These are phyloP conservation scores for Calephelis virginiensis DNA, from an alignment of 1,140 invertebrate genomes.

Conservation along the genomic window DNA sequence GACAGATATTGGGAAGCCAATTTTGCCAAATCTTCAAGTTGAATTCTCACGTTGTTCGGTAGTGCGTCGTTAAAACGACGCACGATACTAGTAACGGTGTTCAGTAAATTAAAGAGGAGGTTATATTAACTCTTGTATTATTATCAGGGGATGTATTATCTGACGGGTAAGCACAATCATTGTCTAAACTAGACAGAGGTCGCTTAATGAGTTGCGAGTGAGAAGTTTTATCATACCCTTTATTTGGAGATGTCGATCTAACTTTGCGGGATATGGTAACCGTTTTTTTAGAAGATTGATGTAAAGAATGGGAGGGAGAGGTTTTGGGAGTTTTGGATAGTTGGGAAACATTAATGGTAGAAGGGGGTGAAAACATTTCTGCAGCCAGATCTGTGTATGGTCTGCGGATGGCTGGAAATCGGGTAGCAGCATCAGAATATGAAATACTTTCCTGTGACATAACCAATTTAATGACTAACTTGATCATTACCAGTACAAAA, in stretches of 20 bases:
- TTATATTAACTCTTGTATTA: background rate
- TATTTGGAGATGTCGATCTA: too few species aligned
- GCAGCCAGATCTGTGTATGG: slow-evolving; percentile 1
- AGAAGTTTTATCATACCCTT: too few species aligned
- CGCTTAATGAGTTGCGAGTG: too few species aligned
- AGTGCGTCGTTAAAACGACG: too few species aligned
- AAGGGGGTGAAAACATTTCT: background rate
- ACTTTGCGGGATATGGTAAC: too few species aligned
- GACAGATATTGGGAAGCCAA: background rate
- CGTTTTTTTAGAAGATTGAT: too few species aligned
- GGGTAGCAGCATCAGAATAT: background rate
- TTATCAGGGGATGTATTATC: background rate
- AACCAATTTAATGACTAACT: background rate
- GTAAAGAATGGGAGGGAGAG: too few species aligned
- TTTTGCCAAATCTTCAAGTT: background rate
- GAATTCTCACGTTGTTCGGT: too few species aligned
- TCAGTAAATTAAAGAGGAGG: too few species aligned
- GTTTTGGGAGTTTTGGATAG: too few species aligned
- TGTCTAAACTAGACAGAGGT: background rate
- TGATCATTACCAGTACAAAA: background rate
- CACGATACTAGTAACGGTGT: too few species aligned
- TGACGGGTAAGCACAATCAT: background rate
- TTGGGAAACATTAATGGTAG: too few species aligned
- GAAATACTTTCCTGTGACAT: slow-evolving; percentile 12
- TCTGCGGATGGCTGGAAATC: background rate